phyloP scores from a whole-genome alignment of 2,113 vertebrate genomes.

The Gallinago undulata region DNA sequence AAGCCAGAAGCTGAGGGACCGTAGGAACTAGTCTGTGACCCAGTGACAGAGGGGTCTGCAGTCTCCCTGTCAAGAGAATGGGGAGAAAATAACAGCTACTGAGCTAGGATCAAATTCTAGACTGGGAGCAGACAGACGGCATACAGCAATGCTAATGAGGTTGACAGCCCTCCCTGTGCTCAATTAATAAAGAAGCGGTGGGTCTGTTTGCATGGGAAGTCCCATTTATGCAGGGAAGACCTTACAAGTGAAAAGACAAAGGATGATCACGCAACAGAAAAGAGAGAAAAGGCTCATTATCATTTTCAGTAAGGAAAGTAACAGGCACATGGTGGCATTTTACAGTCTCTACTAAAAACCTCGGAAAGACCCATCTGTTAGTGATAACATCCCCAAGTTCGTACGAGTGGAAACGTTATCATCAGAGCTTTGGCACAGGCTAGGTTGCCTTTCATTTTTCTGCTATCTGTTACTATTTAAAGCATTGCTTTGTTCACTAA shows the following conservation, averaged over 20 bases:
- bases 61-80: not conserved
- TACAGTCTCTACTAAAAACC: not conserved
- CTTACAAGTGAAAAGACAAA: not conserved
- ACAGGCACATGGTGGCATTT: not conserved
- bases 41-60: not conserved
- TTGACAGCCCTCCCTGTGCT: not conserved
- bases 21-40: not conserved
- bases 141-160: accelerated
- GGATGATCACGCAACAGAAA: not conserved
- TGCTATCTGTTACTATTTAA: not conserved
- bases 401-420: not conserved
- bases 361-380: not conserved
- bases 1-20: not conserved
- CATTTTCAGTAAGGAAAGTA: not conserved
- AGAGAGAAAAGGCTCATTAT: not conserved
- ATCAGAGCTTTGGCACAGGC: not conserved
- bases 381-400: not conserved
- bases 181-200: not conserved
- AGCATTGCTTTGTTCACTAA: conserved; percentile 17
- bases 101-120: not conserved
- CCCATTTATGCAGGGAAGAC: not conserved
- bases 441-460: not conserved
- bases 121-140: not conserved
- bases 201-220: not conserved
- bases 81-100: not conserved